phyloP scores from a whole-genome alignment of 2,888 invertebrate species.

The Antheraea yamamai region DNA sequence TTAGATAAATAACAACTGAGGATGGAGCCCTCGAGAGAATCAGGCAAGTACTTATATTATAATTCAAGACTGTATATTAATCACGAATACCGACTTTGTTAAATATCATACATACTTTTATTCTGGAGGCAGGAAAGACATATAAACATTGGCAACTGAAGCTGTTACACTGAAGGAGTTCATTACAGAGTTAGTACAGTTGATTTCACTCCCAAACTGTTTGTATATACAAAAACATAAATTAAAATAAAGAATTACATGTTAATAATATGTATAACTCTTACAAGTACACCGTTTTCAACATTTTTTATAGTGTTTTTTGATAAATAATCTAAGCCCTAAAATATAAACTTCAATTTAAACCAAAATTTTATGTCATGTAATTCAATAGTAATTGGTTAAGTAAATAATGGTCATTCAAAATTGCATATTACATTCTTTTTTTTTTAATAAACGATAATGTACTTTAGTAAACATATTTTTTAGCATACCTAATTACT shows the following conservation, averaged over 20 bases:
- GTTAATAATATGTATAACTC: not conserved
- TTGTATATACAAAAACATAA: not conserved
- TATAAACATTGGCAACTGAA: slow-evolving; percentile 6
- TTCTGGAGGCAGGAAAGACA: not conserved
- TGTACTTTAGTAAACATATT: not conserved
- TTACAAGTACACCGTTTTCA: not conserved
- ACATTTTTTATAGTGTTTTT: not conserved
- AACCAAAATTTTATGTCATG: not conserved
- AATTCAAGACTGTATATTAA: slow-evolving; percentile 8
- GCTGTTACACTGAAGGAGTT: not conserved
- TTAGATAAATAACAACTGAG: slow-evolving; percentile 58
- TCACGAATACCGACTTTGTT: slow-evolving; percentile 19
- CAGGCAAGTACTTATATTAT: slow-evolving; percentile 57
- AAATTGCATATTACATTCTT: too few relatives aligned
- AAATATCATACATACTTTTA: slow-evolving; percentile 21
- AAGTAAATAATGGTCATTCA: not conserved
- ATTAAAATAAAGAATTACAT: not conserved
- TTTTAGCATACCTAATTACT: not conserved
- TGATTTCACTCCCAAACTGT: not conserved
- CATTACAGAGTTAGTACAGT: not conserved
- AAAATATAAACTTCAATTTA: not conserved
- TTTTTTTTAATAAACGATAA: not conserved
- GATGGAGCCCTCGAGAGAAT: slow-evolving; percentile 80
- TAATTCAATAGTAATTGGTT: not conserved
- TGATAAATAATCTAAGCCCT: not conserved